Evolutionary conservation across 2,113 vertebrate species (phyloP).

Genomic region (Sebastes schlegelii): DNA sequence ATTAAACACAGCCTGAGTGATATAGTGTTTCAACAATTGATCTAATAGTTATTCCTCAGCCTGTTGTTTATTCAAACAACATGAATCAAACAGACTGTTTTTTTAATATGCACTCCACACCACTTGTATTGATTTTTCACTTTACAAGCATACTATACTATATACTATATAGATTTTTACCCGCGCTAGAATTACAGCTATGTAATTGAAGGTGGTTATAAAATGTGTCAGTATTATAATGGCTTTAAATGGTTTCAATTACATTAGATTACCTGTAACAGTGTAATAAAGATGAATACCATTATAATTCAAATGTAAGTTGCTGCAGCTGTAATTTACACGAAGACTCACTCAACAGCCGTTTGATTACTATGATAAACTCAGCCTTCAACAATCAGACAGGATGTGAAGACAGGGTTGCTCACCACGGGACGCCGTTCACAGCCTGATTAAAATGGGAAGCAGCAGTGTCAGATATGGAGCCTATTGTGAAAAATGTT

Average conservation of each 20-base stretch:
- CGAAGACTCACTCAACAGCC: constrained; percentile 10
- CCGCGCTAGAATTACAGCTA: background rate
- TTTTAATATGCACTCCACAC: background rate
- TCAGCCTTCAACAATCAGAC: constrained; percentile 25
- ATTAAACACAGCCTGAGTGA: constrained; percentile 21
- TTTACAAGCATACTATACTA: background rate
- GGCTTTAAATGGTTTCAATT: background rate
- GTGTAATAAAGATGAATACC: background rate
- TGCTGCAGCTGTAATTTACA: background rate
- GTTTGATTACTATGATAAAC: constrained; percentile 26
- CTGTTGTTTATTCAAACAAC: background rate
- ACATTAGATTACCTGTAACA: background rate
- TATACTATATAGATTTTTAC: no score
- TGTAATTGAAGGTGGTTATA: background rate
- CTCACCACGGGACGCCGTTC: constrained; percentile 46
- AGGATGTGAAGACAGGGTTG: constrained; percentile 50
- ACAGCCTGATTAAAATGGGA: constrained; percentile 61
- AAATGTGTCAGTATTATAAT: background rate
- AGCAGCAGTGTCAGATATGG: constrained; percentile 24
- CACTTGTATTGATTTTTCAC: background rate
- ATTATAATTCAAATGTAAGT: background rate
- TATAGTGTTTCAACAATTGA: background rate
- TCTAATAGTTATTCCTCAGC: constrained; percentile 8
- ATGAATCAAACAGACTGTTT: background rate
- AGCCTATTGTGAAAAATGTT: constrained; percentile 47